phyloP scores from a whole-genome alignment of 2,888 invertebrate species.

The Drosophila mercatorum region DNA sequence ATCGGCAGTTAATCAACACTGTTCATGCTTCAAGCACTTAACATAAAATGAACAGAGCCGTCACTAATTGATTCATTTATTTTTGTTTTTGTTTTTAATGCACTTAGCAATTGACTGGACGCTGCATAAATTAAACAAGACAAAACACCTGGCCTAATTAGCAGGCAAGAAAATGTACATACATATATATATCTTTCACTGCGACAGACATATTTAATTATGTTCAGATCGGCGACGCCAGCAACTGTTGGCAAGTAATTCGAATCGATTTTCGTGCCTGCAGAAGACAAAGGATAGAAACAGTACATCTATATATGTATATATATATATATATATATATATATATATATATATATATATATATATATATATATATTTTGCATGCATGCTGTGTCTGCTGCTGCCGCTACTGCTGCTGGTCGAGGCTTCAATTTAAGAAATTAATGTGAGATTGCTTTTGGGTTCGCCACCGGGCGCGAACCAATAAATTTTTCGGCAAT shows the following conservation, averaged over 20 bases:
- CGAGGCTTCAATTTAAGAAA: constrained; percentile 67
- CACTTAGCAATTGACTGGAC: neutral
- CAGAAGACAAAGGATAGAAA: constrained; percentile 10
- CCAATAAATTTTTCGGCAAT: constrained; percentile 61
- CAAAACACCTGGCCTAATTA: constrained; percentile 13
- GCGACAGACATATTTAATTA: constrained; percentile 50
- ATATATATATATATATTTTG: too few relatives aligned
- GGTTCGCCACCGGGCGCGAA: constrained; percentile 40
- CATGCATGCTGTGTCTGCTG: constrained; percentile 12
- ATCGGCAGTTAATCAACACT: neutral
- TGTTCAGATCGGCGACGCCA: constrained; percentile 32
- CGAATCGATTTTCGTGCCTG: constrained; percentile 46
- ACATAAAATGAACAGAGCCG: neutral
- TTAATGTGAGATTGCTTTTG: constrained; percentile 64
- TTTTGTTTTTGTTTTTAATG: constrained; percentile 6
- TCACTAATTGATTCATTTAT: constrained; percentile 5
- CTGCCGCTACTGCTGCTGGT: neutral
- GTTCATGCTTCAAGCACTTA: neutral
- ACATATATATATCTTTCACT: neutral
- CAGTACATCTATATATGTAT: neutral
- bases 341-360: too few relatives aligned
- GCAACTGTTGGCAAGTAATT: constrained; percentile 34
- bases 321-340: neutral
- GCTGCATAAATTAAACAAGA: constrained; percentile 9
- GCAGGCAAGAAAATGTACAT: neutral